Evolutionary conservation across 1,140 invertebrate species (phyloP), one percentile per base, ranked within the genome.

Genomic region (Caenorhabditis tropicalis): DNA sequence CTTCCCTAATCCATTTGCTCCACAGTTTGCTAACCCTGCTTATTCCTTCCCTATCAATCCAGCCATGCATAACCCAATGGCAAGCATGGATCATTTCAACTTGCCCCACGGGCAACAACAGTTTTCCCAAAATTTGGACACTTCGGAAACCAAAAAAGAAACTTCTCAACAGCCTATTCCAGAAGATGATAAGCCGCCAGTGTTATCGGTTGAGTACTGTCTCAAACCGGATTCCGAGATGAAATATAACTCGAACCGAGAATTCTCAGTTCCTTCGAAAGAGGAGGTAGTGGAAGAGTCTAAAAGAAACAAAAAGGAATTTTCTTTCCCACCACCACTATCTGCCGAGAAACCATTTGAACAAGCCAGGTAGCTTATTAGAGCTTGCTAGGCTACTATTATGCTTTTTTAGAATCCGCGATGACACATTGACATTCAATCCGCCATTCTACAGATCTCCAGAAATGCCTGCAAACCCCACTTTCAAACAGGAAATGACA

Each of bases 11-110:
- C 65, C 65, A n/a, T 74, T 74, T 10, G 36, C 29, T 5, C 36
- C 65, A 0, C 65, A 74, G n/a, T 74, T 74, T 24, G 7, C n/a
- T 9, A 46, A 21, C 36, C 36, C 33, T 1, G 65, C 29, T 24
- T 43, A 74, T 10, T 12, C 36, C 4, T 74, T 74, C 4, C 65
- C 29, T 12, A 9, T 65, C 15, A 65, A 36, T 19, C 33, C 58
- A n/a, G 49, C 49, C 2, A 65, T 74, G 65, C 65, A 74, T n/a
- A 74, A 74, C 15, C 36, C 65, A 15, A 74, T 74, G 65, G 16
- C 21, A 6, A 31, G 10, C 10, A 74, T 74, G 65, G 65, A 74
- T 24, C 9, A n/a, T 21, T 74, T 74, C 36, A 74, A 74, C n/a
- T 24, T 43, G 2, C 33, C 33, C n/a, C 65, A 74, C 24, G 36